phyloP scores from a whole-genome alignment of 2,797 vertebrate species.

The Gila robusta region DNA sequence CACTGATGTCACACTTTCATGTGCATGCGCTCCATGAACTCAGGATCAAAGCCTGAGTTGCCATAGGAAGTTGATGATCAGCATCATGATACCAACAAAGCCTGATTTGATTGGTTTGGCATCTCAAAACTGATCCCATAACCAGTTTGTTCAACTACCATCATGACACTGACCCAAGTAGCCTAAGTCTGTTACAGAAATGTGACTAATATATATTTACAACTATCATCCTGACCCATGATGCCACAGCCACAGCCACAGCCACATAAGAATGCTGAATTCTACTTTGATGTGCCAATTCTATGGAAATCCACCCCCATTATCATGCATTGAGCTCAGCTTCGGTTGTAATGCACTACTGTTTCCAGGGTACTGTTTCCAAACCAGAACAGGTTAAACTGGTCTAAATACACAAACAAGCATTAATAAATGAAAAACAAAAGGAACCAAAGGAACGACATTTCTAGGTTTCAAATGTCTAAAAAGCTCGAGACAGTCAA shows the following conservation, averaged over 20 bases:
- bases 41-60: background rate
- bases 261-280: background rate
- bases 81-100: background rate
- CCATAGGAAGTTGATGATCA: background rate
- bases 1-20: background rate
- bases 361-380: conserved; percentile 66
- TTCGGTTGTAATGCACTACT: conserved; percentile 62
- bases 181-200: background rate
- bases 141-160: background rate
- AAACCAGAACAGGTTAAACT: conserved; percentile 73
- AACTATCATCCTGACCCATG: conserved; percentile 3
- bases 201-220: background rate
- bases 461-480: background rate
- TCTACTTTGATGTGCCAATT: conserved; percentile 19
- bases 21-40: background rate
- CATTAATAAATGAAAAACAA: conserved; percentile 40
- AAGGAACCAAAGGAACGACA: conserved; percentile 43
- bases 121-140: background rate
- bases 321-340: conserved; percentile 37
- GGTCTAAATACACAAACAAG: conserved; percentile 70
- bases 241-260: background rate
- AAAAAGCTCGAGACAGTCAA: background rate
- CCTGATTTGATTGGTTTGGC: background rate
- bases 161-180: background rate
- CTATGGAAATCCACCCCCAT: conserved; percentile 53